Evolutionary conservation across 1,140 invertebrate genomes (phyloP), one percentile per base, ranked within the genome.

Genomic region (Orchesella cincta): DNA sequence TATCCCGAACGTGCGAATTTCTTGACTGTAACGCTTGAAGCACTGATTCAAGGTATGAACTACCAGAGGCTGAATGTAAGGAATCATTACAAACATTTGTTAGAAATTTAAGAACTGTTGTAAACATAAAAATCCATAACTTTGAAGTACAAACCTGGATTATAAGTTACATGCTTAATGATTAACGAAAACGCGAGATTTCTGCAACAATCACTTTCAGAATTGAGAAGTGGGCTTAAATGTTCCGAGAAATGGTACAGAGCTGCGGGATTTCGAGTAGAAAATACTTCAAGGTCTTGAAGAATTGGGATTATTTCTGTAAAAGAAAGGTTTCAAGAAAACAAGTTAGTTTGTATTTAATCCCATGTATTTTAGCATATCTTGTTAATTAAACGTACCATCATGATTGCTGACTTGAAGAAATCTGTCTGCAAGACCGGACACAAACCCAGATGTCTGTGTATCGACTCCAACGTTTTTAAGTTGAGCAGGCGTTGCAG

Each of bases 1-100:
- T 91, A 76, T 89, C 89, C 1, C 93, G 89, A 39, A 97, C 88
- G 80, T 94, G 93, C 0, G 92, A 90, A 81, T 93, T 91, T 26
- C 89, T 87, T 79, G 90, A 92, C 67, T 94, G 90, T 52, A 97
- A 86, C 84, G 93, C 94, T 79, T 92, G 89, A 39, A 97, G 88
- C 82, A 93, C 92, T 0, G 90, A 89, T 51, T 92, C 89, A 0
- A 97, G 85, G 76, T 92, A 91, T 39, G 88, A 87, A 5, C 83
- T 79, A 36, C 85, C 84, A 8, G 85, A 76, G 80, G 86, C 82
- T 79, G 87, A 86, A 84, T 86, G 75, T 79, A 77, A 78, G 72
- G 23, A 1, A 80, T 64, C 70, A 81, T 71, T 34, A 74, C 57
- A 26, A 64, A 28, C 57, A 74, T 52, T 54, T 14, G 8, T 28